Conservation (phyloP, 2,113 vertebrate species). For the Lepidothrix coronata region DNA sequence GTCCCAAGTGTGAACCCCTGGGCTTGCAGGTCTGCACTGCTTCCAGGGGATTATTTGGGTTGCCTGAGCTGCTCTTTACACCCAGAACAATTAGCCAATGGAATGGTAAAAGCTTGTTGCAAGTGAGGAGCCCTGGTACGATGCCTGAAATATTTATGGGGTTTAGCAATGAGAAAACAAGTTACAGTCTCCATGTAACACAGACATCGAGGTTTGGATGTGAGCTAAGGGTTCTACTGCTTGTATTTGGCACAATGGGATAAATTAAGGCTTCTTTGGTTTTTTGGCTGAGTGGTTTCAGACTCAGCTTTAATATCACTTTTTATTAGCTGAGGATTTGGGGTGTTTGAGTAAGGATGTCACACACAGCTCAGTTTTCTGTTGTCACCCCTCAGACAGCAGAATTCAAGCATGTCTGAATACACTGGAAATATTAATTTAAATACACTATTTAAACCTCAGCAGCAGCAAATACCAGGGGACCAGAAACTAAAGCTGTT, state of each 20-base stretch:
- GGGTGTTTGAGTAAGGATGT: neutral
- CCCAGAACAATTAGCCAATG: neutral
- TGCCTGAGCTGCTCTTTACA: neutral
- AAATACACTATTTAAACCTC: neutral
- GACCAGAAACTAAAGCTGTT: neutral
- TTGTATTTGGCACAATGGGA: accelerated
- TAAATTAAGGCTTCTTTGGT: neutral
- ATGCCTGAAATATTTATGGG: neutral
- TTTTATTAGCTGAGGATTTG: neutral
- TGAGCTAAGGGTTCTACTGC: neutral
- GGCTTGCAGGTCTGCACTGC: neutral
- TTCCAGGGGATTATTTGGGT: neutral
- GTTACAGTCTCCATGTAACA: neutral
- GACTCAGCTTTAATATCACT: neutral
- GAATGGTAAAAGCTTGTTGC: neutral
- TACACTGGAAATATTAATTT: neutral
- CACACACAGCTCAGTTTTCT: neutral
- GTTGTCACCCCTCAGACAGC: too few species aligned
- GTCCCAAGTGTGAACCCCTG: neutral
- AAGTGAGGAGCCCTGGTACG: neutral
- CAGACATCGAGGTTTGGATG: neutral
- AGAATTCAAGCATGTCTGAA: too few species aligned
- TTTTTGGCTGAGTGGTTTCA: neutral
- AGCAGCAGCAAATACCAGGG: neutral
- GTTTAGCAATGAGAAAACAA: neutral